Percentiles rank a stretch among this genome's conserved stretches.
These are phyloP conservation scores for Scalopus aquaticus DNA, from an alignment of 2,113 vertebrate species.

Conservation along the genomic window DNA sequence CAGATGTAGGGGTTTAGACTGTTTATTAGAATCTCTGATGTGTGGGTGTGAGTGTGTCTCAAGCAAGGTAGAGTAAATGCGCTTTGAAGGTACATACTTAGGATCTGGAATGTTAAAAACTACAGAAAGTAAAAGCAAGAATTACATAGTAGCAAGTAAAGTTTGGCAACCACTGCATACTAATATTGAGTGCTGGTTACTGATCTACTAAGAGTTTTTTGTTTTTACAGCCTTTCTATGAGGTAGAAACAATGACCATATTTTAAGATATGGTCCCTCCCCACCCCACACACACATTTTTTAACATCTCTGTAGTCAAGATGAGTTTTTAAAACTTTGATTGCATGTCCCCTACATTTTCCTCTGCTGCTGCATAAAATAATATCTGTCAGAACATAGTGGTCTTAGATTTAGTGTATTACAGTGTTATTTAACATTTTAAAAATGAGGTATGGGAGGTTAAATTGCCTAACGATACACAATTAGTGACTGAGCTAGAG, in stretches of 20 bases:
- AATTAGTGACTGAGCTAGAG: background rate
- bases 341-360: slow-evolving; percentile 56
- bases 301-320: slow-evolving; percentile 36
- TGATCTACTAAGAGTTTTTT: background rate
- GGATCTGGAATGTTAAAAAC: background rate
- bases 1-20: background rate
- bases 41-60: background rate
- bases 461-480: slow-evolving; percentile 33
- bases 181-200: background rate
- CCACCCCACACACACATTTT: background rate
- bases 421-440: slow-evolving; percentile 57
- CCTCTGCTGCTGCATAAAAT: slow-evolving; percentile 54
- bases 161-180: background rate
- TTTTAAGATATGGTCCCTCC: background rate
- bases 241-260: background rate
- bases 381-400: slow-evolving; percentile 45
- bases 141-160: background rate
- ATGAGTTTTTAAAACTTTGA: slow-evolving; percentile 60
- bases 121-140: slow-evolving; percentile 8
- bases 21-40: background rate
- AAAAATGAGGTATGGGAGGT: slow-evolving; percentile 34
- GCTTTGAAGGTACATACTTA: background rate
- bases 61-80: background rate
- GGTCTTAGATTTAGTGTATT: slow-evolving; percentile 48
- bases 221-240: background rate